These are phyloP conservation scores for Zhuqinia jingwanae DNA, from an alignment of 2,888 invertebrate genomes.

Conservation along the genomic window DNA sequence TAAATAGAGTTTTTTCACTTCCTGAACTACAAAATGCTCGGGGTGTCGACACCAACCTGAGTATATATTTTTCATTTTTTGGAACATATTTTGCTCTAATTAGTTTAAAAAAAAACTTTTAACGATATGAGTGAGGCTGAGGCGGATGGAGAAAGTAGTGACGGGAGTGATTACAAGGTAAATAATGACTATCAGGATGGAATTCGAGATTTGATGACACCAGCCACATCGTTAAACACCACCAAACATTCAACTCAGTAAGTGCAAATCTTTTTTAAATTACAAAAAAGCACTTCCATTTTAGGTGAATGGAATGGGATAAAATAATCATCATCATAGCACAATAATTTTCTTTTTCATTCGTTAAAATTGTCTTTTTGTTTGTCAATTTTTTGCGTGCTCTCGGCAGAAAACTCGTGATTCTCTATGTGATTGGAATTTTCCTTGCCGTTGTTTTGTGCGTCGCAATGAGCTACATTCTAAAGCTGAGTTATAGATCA, in stretches of 20 bases:
- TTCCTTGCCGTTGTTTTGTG: conserved; percentile 58
- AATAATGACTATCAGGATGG: conserved; percentile 47
- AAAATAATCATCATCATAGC: too few relatives aligned
- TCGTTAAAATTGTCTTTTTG: neutral
- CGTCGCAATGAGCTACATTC: conserved; percentile 59
- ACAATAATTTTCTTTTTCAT: neutral
- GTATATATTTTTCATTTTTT: too few relatives aligned
- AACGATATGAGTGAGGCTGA: conserved; percentile 49
- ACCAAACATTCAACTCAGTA: conserved; percentile 52
- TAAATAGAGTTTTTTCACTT: too few relatives aligned
- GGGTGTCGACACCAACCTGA: too few relatives aligned
- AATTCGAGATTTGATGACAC: conserved; percentile 44
- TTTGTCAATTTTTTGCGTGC: neutral
- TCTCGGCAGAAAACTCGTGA: conserved; percentile 52
- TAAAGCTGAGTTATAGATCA: conserved; percentile 62
- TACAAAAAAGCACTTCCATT: too few relatives aligned
- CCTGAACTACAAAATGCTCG: too few relatives aligned
- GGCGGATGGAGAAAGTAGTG: conserved; percentile 39
- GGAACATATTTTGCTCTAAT: too few relatives aligned
- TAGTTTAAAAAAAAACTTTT: neutral
- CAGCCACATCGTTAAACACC: conserved; percentile 16
- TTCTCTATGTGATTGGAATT: conserved; percentile 67
- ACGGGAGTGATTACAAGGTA: conserved; percentile 31
- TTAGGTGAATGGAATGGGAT: too few relatives aligned
- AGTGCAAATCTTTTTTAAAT: conserved; percentile 31